Evolutionary conservation across 2,797 vertebrate genomes (phyloP).

Genomic region (Semotilus atromaculatus): DNA sequence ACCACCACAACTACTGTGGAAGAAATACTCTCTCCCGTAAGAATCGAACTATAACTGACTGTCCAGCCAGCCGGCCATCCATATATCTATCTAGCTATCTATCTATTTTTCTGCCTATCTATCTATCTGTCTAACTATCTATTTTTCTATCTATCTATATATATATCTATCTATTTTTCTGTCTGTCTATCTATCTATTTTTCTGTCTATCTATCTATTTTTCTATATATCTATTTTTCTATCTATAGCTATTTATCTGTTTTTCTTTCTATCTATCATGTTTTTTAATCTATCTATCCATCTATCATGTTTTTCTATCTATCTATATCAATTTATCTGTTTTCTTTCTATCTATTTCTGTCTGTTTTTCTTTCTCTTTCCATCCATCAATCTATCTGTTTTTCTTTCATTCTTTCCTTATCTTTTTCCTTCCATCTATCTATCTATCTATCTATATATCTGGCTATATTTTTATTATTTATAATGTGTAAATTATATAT

Average conservation of each 20-base stretch:
- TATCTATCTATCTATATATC: not conserved
- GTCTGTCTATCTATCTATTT: not conserved
- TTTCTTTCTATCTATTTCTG: not conserved
- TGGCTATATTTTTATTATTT: not conserved
- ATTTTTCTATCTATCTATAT: not conserved
- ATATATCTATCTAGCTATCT: not conserved
- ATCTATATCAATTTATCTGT: not conserved
- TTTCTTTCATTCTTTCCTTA: too few species aligned
- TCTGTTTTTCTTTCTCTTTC: not conserved
- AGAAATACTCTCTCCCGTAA: conserved; percentile 92
- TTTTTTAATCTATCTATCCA: rapidly evolving
- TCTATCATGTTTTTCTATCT: not conserved
- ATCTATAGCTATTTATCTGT: too few species aligned
- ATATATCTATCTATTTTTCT: rapidly evolving
- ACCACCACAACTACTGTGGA: conserved; percentile 89
- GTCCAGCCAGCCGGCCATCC: too few species aligned
- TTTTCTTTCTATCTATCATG: too few species aligned
- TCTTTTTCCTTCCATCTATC: too few species aligned
- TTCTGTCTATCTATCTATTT: rapidly evolving
- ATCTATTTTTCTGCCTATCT: not conserved
- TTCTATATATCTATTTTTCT: not conserved
- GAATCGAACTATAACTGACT: conserved; percentile 46
- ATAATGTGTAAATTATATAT: not conserved
- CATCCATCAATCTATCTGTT: not conserved
- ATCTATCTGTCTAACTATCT: not conserved